phyloP scores from a whole-genome alignment of 1,140 invertebrate species.

The Drosophila burlai region DNA sequence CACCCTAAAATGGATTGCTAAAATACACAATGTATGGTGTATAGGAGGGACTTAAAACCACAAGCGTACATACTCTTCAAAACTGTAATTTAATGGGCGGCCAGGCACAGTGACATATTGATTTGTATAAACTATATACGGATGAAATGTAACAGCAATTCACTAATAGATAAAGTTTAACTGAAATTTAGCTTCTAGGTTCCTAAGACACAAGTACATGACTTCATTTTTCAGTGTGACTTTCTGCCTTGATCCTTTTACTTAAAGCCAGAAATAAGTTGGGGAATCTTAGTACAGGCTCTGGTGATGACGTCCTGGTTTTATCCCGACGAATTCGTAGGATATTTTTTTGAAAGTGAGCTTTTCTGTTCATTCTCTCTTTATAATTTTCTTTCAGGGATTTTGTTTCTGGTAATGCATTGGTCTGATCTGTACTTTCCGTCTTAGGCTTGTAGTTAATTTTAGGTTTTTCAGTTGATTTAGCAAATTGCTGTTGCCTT shows the following conservation, averaged over 20 bases:
- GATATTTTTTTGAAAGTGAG: neutral
- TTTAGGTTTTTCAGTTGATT: neutral
- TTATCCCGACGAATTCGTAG: neutral
- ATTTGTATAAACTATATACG: neutral
- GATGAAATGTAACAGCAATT: neutral
- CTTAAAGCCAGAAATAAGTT: neutral
- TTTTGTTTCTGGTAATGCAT: neutral
- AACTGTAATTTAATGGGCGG: conserved; percentile 28
- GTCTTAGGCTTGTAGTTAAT: neutral
- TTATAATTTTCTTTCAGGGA: neutral
- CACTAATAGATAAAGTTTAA: neutral
- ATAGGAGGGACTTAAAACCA: neutral
- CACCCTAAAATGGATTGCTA: neutral
- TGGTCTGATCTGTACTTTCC: neutral
- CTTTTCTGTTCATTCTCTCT: neutral
- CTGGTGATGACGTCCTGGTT: neutral
- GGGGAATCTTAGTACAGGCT: too few species aligned
- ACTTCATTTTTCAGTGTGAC: too few species aligned
- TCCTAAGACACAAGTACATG: neutral
- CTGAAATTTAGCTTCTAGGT: neutral
- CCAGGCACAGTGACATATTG: conserved; percentile 10
- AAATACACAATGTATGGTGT: neutral
- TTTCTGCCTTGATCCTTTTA: neutral
- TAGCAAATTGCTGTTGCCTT: too few species aligned
- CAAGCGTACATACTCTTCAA: conserved; percentile 2